Conservation (phyloP, 2,113 vertebrate genomes). For the Oryzias melastigma region DNA sequence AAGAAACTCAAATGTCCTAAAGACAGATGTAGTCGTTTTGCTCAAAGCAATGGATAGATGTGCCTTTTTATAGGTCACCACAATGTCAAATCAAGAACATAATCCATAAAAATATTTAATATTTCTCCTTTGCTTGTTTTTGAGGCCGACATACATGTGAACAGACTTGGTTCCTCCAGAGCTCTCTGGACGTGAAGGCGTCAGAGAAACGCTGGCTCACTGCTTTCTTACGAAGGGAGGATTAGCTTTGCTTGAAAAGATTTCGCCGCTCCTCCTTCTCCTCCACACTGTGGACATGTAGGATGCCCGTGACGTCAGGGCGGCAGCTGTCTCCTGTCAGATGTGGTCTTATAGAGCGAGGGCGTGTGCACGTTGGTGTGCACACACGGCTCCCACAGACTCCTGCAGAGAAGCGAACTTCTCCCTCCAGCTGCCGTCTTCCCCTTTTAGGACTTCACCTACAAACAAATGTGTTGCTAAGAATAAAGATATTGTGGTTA, state of each 20-base stretch:
- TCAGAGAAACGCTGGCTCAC: constrained; percentile 7
- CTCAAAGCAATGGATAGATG: not conserved
- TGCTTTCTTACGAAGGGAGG: not conserved
- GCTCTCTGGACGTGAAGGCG: too few relatives aligned
- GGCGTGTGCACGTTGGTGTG: constrained; percentile 22
- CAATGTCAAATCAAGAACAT: too few relatives aligned
- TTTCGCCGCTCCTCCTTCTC: not conserved
- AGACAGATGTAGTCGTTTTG: constrained; percentile 11
- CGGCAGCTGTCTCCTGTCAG: constrained; percentile 58
- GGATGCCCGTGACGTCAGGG: constrained; percentile 25
- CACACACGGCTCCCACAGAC: constrained; percentile 54
- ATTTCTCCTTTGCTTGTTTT: too few relatives aligned
- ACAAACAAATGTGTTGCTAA: not conserved
- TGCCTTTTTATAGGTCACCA: too few relatives aligned
- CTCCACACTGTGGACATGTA: constrained; percentile 24
- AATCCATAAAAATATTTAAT: too few relatives aligned
- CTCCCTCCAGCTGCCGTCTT: constrained; percentile 61
- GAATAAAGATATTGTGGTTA: too few relatives aligned
- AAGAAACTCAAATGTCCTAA: too few relatives aligned
- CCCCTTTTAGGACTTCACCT: constrained; percentile 30
- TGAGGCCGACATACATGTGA: too few relatives aligned
- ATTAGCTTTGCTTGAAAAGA: not conserved
- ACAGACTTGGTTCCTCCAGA: too few relatives aligned
- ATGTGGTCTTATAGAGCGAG: constrained; percentile 36
- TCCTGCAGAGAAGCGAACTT: constrained; percentile 33